Percentiles rank a stretch among this genome's conserved stretches.
Conservation (phyloP, 2,113 vertebrate genomes). For the Tachycineta bicolor region DNA sequence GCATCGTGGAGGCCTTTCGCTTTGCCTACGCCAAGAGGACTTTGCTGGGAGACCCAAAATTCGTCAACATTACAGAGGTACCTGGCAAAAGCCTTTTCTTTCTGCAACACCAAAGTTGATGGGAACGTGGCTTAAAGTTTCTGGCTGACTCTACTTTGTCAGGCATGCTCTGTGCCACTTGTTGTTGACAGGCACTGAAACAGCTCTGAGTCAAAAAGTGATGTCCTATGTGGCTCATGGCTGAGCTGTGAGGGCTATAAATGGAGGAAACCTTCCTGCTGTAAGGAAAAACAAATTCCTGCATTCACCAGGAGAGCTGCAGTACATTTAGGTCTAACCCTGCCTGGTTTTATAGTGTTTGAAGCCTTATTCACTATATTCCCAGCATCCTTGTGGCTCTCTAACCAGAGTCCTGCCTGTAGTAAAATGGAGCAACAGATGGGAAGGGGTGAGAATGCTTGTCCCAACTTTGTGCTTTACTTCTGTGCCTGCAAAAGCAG, state of each 20-base stretch:
- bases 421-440: not conserved
- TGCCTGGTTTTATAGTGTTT: not conserved
- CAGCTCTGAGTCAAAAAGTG: not conserved
- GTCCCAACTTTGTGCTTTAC: not conserved
- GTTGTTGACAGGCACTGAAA: not conserved
- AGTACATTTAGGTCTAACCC: not conserved
- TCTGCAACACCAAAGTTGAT: not conserved
- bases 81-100: constrained; percentile 27
- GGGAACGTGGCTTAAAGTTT: not conserved
- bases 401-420: not conserved
- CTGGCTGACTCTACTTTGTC: not conserved
- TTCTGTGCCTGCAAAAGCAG: not conserved
- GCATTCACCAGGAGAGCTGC: not conserved
- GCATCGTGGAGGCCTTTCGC: constrained; percentile 90
- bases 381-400: not conserved
- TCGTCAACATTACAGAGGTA: constrained; percentile 84
- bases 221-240: not conserved
- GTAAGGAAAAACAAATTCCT: not conserved
- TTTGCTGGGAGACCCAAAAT: constrained; percentile 85
- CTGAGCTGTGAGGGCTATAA: not conserved
- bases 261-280: not conserved
- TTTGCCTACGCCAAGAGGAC: constrained; percentile 94
- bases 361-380: not conserved
- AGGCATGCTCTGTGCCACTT: not conserved
- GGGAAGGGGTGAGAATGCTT: not conserved